Percentiles rank a stretch among this genome's conserved stretches.
These are phyloP conservation scores for Astyanax mexicanus DNA, from an alignment of 2,797 vertebrate genomes.

Conservation along the genomic window DNA sequence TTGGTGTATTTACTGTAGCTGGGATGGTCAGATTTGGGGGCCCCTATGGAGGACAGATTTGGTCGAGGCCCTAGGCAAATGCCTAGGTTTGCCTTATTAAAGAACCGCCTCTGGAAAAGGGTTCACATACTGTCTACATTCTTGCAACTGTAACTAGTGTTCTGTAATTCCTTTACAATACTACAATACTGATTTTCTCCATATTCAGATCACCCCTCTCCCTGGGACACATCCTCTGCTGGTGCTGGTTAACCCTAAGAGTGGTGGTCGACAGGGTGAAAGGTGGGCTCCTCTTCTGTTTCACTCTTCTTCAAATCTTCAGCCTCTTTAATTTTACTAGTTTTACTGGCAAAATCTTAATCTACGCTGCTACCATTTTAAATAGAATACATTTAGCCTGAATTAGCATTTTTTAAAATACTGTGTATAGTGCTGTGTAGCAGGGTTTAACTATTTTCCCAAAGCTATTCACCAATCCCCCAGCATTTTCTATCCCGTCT, in stretches of 20 bases:
- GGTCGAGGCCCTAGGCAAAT: too few species aligned
- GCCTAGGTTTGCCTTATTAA: too few species aligned
- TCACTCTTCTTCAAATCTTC: background rate
- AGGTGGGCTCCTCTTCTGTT: slow-evolving; percentile 74
- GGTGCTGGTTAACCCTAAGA: slow-evolving; percentile 94
- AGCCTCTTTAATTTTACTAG: too few species aligned
- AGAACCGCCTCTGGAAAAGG: too few species aligned
- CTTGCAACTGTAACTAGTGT: too few species aligned
- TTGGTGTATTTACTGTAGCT: too few species aligned
- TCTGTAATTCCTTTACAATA: background rate
- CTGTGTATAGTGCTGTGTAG: background rate
- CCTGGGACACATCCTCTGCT: slow-evolving; percentile 91
- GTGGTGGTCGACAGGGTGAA: slow-evolving; percentile 94
- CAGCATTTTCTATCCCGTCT: background rate
- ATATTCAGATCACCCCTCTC: slow-evolving; percentile 86
- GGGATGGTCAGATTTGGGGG: too few species aligned
- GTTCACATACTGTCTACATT: too few species aligned
- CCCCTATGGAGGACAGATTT: too few species aligned
- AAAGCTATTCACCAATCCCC: background rate
- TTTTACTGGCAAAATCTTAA: background rate
- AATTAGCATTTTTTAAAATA: background rate
- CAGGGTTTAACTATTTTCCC: background rate
- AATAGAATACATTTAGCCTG: background rate
- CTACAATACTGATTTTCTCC: slow-evolving; percentile 51
- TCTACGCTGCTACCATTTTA: background rate